A percentile compares a stretch with the other conserved stretches of the same genome.
phyloP scores from a whole-genome alignment of 2,113 vertebrate genomes.

The Sturnus vulgaris region DNA sequence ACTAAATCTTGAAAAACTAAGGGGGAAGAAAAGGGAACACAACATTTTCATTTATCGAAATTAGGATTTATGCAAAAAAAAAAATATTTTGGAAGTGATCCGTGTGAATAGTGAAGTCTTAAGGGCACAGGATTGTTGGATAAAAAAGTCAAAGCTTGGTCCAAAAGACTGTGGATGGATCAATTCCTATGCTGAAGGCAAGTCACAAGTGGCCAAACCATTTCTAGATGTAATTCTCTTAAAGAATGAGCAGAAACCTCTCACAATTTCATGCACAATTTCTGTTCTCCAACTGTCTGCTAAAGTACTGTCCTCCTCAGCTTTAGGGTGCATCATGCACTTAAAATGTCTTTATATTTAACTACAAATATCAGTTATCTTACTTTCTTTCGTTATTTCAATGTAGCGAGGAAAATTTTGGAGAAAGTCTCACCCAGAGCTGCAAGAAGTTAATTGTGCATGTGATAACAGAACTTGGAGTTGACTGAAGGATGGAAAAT shows the following conservation, averaged over 20 bases:
- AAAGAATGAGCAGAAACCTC: neutral
- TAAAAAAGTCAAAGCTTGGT: neutral
- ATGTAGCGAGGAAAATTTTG: neutral
- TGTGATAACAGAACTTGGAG: neutral
- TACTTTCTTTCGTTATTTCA: neutral
- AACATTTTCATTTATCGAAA: neutral
- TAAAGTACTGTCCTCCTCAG: neutral
- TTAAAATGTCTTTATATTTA: neutral
- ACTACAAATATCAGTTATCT: neutral
- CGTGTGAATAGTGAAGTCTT: neutral
- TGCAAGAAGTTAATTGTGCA: neutral
- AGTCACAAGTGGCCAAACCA: accelerated
- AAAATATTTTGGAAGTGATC: neutral
- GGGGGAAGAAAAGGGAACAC: accelerated
- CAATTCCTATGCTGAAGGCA: neutral
- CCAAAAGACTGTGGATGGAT: neutral
- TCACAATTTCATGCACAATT: neutral
- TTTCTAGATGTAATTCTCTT: neutral
- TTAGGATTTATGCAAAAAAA: neutral
- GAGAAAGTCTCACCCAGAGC: neutral
- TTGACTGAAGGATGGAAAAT: neutral
- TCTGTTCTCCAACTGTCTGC: neutral
- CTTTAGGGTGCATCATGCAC: neutral
- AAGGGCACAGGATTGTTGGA: neutral
- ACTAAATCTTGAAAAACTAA: neutral